Conservation (phyloP, 2,797 vertebrate genomes). For the Lepilemur septentrionalis region DNA sequence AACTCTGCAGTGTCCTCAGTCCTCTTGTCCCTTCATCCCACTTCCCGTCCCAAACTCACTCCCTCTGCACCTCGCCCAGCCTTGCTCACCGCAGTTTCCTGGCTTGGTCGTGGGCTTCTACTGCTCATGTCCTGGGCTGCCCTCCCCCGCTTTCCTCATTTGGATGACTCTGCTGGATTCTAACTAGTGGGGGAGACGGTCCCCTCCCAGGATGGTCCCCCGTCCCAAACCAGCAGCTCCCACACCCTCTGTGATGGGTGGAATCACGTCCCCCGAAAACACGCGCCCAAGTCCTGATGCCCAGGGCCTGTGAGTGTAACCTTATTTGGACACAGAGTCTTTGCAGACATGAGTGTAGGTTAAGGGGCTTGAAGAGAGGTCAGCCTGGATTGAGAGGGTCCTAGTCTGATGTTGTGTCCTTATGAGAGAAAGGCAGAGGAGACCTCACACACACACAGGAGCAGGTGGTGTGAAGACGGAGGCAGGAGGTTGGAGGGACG, state of each 20-base stretch:
- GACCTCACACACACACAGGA: background rate
- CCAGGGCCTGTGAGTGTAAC: background rate
- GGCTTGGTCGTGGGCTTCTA: rapidly evolving
- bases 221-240: no score
- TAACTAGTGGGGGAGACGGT: no score
- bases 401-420: rapidly evolving
- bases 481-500: background rate
- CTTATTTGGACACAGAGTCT: background rate
- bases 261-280: rapidly evolving
- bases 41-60: rapidly evolving
- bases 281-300: rapidly evolving
- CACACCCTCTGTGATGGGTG: rapidly evolving
- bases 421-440: background rate
- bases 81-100: rapidly evolving
- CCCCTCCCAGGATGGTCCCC: no score
- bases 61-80: rapidly evolving
- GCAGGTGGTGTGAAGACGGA: rapidly evolving
- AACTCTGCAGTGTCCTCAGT: rapidly evolving
- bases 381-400: rapidly evolving
- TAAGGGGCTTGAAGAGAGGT: background rate
- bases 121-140: no score
- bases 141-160: background rate
- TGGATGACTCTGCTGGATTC: no score
- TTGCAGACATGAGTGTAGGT: background rate
- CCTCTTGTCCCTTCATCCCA: background rate